Evolutionary conservation across 2,888 invertebrate species (phyloP).

Genomic region (Laspeyria flexula): DNA sequence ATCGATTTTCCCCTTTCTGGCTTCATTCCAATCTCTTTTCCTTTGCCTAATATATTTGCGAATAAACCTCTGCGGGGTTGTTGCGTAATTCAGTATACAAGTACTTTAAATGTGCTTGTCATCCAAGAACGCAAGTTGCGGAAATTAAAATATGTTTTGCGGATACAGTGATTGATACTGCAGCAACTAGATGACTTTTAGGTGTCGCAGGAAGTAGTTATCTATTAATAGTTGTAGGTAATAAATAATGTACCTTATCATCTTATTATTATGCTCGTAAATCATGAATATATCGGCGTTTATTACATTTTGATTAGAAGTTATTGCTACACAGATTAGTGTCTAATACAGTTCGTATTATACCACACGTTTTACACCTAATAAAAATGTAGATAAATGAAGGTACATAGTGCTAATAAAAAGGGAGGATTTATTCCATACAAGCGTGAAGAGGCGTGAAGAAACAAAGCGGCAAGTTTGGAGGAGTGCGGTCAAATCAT

Average conservation of each 20-base stretch:
- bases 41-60: constrained; percentile 76
- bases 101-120: constrained; percentile 34
- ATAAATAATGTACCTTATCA: neutral
- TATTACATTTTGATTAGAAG: neutral
- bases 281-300: neutral
- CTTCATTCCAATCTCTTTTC: constrained; percentile 73
- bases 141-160: constrained; percentile 21
- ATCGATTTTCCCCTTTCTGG: constrained; percentile 75
- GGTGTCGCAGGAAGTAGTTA: constrained; percentile 9
- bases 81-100: constrained; percentile 58
- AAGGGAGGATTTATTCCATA: constrained; percentile 57
- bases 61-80: constrained; percentile 55
- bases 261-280: neutral
- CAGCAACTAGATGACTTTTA: constrained; percentile 10
- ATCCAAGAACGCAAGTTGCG: constrained; percentile 13
- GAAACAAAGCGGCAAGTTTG: constrained; percentile 66
- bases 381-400: constrained; percentile 54
- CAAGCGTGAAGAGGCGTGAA: constrained; percentile 53
- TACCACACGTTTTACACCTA: constrained; percentile 41
- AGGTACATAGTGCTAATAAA: constrained; percentile 58
- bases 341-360: too few species aligned
- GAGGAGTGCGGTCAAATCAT: constrained; percentile 76
- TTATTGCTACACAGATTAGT: too few species aligned
- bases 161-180: constrained; percentile 28
- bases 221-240: constrained; percentile 1